Base-by-base conservation (phyloP, 2,888 invertebrate species). In the Lepidochitona cinerea region DNA sequence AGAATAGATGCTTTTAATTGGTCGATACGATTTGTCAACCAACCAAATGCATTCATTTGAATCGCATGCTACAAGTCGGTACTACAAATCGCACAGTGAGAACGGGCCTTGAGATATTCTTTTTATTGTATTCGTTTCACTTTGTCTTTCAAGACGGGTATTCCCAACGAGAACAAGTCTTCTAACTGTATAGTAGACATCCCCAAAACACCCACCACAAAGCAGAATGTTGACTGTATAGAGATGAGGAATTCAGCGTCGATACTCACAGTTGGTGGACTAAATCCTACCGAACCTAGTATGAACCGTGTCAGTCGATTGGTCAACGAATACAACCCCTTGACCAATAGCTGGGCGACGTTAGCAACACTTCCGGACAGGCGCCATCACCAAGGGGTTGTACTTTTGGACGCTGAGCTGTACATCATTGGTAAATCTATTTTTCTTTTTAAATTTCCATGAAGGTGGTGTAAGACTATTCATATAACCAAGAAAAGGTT, bases 381-480 rank as follows among this genome's bases (percentile, higher is more conserved):
- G 14, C 74, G 84, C 0, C 85, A 85, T 67, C 84, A 86, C 72
- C 81, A 83, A 66, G 83, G 81, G 3, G 81, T 77, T 1, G 79
- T 80, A 3, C 65, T 79, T 4, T 53, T 85, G 4, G 79, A 79
- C 26, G 81, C 76, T 6, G 77, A 68, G 18, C 41, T 87, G 12
- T 85, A 81, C 70, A 74, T 87, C 35, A 80, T 83, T 14, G 87
- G 87, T 75, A 75, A 81, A 71, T 73, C 54, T 14, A n/a, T n/a
- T n/a, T n/a, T n/a, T n/a, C n/a, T n/a, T n/a, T n/a, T n/a, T n/a
- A n/a, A n/a, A n/a, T n/a, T n/a, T n/a, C n/a, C n/a, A n/a, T n/a
- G n/a, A n/a, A n/a, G n/a, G n/a, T n/a, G n/a, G n/a, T n/a, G n/a
- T n/a, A n/a, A n/a, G n/a, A n/a, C n/a, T n/a, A n/a, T n/a, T n/a